These are phyloP conservation scores for Caradrina clavipalpis DNA, from an alignment of 2,888 invertebrate genomes.

Conservation along the genomic window DNA sequence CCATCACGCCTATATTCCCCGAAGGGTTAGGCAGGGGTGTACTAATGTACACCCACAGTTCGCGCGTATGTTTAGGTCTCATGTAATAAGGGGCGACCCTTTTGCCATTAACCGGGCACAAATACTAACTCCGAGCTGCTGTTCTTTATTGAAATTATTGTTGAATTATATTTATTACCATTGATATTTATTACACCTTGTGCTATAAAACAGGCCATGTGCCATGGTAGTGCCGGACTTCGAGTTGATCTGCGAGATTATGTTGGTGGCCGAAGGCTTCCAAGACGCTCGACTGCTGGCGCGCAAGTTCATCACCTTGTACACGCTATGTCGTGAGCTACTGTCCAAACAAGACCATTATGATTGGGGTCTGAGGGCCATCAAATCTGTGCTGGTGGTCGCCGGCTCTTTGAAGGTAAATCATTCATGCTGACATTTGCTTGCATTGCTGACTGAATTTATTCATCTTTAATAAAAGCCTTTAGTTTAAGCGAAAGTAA, in stretches of 20 bases:
- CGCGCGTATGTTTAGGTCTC: too few species aligned
- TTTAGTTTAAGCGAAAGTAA: too few species aligned
- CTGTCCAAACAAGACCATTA: slow-evolving; percentile 99
- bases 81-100: too few species aligned
- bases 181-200: background rate
- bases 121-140: too few species aligned
- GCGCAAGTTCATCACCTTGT: slow-evolving; percentile 98
- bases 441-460: too few species aligned
- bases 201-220: slow-evolving; percentile 93
- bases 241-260: slow-evolving; percentile 98
- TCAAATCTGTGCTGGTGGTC: slow-evolving; percentile 98
- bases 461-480: too few species aligned
- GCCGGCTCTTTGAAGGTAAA: slow-evolving; percentile 96
- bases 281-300: slow-evolving; percentile 97
- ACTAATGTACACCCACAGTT: too few species aligned
- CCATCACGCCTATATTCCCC: too few species aligned
- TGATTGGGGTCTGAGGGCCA: slow-evolving; percentile 98
- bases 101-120: too few species aligned
- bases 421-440: background rate
- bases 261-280: slow-evolving; percentile 99
- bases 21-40: too few species aligned
- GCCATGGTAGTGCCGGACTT: slow-evolving; percentile 99
- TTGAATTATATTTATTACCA: too few species aligned
- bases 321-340: slow-evolving; percentile 96
- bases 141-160: too few species aligned